Conservation (phyloP, 2,797 vertebrate genomes). For the Aulostomus chinensis region DNA sequence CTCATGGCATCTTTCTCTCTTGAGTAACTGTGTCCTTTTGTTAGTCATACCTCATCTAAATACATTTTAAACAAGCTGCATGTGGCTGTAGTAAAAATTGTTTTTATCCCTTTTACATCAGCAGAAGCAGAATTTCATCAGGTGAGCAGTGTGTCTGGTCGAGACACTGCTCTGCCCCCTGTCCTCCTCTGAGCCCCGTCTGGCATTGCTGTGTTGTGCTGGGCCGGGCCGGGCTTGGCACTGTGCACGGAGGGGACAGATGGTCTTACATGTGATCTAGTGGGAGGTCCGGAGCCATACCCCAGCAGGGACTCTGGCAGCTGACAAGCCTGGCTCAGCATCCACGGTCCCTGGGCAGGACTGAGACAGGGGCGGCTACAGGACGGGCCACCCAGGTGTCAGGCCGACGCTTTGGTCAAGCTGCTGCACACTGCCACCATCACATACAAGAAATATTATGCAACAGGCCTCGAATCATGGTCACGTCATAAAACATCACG, state of each 20-base stretch:
- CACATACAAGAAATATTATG: slow-evolving; percentile 9
- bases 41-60: slow-evolving; percentile 37
- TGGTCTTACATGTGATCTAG: slow-evolving; percentile 68
- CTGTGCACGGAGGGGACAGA: slow-evolving; percentile 57
- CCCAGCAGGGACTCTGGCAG: slow-evolving; percentile 61
- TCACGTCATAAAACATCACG: too few relatives aligned
- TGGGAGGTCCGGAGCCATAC: slow-evolving; percentile 60
- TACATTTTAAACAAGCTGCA: slow-evolving; percentile 46
- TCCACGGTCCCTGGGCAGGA: slow-evolving; percentile 35
- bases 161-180: slow-evolving; percentile 26
- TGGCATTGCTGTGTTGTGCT: slow-evolving; percentile 40
- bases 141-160: slow-evolving; percentile 30
- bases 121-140: slow-evolving; percentile 45
- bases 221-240: slow-evolving; percentile 58
- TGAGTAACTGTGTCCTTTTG: slow-evolving; percentile 14
- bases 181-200: slow-evolving; percentile 46
- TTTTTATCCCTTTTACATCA: slow-evolving; percentile 31
- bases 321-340: slow-evolving; percentile 51
- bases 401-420: slow-evolving; percentile 36
- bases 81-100: slow-evolving; percentile 45
- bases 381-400: slow-evolving; percentile 58
- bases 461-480: too few relatives aligned
- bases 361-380: slow-evolving; percentile 31
- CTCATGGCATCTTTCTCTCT: too few relatives aligned
- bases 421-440: slow-evolving; percentile 15